phyloP scores from a whole-genome alignment of 2,797 vertebrate species.

The Cercopithecus petaurista region DNA sequence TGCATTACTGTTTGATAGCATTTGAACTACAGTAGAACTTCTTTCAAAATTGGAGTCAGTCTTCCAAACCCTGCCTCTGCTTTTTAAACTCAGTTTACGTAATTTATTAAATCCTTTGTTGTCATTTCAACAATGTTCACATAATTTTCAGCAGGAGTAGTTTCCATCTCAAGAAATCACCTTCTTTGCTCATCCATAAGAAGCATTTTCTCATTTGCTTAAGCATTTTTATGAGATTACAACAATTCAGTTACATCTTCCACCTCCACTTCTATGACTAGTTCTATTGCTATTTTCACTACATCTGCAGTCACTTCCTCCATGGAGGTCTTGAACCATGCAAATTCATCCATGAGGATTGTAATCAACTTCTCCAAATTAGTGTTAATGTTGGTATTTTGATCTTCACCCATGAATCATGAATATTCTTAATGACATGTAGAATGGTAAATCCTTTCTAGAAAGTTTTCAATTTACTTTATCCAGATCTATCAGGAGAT shows the following conservation, averaged over 20 bases:
- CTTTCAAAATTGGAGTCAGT: not conserved
- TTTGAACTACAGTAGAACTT: not conserved
- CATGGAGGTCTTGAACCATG: not conserved
- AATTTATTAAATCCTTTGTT: not conserved
- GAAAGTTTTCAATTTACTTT: not conserved
- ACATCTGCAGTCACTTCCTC: not conserved
- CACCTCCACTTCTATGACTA: not conserved
- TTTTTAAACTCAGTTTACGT: not conserved
- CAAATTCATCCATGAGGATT: not conserved
- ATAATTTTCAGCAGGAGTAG: not conserved
- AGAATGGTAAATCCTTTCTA: not conserved
- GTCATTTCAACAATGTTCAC: not conserved
- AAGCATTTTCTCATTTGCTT: not conserved
- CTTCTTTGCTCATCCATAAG: not conserved
- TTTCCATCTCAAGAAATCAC: not conserved
- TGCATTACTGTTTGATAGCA: not conserved
- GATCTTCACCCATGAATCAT: not conserved
- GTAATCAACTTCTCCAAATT: not conserved
- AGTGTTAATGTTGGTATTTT: not conserved
- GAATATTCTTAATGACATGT: not conserved
- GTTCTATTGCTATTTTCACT: not conserved
- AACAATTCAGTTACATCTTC: not conserved
- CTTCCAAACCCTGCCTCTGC: not conserved
- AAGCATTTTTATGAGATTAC: not conserved
- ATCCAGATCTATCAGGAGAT: not conserved